Evolutionary conservation across 1,140 invertebrate genomes (phyloP).

Genomic region (Orius laevigatus): DNA sequence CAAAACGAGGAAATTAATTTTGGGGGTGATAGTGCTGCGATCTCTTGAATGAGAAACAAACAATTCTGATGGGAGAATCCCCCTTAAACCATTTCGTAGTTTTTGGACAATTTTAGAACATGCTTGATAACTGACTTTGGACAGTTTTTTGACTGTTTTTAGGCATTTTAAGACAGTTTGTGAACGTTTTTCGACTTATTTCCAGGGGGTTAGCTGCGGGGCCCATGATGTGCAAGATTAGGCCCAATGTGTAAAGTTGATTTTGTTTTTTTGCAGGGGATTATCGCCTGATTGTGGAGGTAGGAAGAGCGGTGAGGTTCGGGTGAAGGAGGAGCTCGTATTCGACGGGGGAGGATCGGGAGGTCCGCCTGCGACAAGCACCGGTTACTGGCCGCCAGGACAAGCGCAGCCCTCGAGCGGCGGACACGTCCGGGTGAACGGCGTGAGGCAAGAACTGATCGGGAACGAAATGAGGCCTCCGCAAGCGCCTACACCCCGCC

Average conservation of each 20-base stretch:
- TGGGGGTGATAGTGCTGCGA: too few species aligned
- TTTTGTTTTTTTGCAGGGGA: slow-evolving; percentile 17
- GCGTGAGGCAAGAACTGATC: slow-evolving; percentile 20
- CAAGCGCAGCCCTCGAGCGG: neutral
- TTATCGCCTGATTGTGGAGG: slow-evolving; percentile 22
- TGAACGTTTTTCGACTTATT: too few species aligned
- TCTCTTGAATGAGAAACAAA: too few species aligned
- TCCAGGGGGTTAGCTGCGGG: too few species aligned
- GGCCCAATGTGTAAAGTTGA: neutral
- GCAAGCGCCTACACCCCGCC: slow-evolving; percentile 25
- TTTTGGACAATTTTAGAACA: too few species aligned
- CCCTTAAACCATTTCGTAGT: too few species aligned
- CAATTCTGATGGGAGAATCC: too few species aligned
- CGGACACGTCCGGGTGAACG: neutral
- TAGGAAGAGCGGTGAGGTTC: slow-evolving; percentile 25
- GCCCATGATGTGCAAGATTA: too few species aligned
- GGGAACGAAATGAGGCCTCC: slow-evolving; percentile 26
- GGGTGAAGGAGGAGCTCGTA: slow-evolving; percentile 33
- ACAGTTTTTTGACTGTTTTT: too few species aligned
- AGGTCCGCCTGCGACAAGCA: neutral
- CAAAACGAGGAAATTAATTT: too few species aligned
- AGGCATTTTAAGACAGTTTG: too few species aligned
- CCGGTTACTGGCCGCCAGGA: neutral
- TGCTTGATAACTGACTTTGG: too few species aligned
- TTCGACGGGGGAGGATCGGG: slow-evolving; percentile 32